These are phyloP conservation scores for Cacatua alba DNA, from an alignment of 2,113 vertebrate genomes.

Conservation along the genomic window DNA sequence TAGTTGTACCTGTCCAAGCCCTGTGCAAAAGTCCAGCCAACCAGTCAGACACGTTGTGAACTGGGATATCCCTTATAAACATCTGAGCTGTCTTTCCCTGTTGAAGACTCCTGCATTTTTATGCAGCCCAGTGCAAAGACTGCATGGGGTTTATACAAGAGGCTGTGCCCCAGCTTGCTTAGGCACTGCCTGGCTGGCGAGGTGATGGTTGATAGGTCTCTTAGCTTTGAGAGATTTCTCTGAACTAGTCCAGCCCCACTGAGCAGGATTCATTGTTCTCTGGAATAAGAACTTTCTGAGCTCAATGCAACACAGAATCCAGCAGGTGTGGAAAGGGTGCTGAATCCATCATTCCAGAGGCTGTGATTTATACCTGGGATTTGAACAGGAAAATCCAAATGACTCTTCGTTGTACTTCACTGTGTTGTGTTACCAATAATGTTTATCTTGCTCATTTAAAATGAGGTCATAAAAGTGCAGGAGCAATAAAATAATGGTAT, in stretches of 20 bases:
- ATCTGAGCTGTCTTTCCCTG: background rate
- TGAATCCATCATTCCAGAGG: background rate
- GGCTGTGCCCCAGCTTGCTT: background rate
- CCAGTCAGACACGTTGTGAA: background rate
- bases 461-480: background rate
- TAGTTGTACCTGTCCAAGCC: background rate
- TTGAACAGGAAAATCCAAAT: slow-evolving; percentile 7
- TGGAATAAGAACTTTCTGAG: slow-evolving; percentile 4
- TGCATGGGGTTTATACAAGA: background rate
- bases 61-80: background rate
- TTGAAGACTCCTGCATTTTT: background rate
- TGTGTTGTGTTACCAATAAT: background rate
- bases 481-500: slow-evolving; percentile 39
- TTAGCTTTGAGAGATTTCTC: background rate
- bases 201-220: background rate
- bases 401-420: background rate
- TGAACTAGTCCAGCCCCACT: background rate
- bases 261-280: background rate
- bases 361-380: background rate
- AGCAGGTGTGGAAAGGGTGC: background rate
- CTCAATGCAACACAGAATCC: slow-evolving; percentile 8
- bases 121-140: background rate
- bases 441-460: background rate
- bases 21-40: background rate
- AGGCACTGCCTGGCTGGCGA: background rate